Conservation (phyloP, 1,140 invertebrate species). For the Linepithema humile region DNA sequence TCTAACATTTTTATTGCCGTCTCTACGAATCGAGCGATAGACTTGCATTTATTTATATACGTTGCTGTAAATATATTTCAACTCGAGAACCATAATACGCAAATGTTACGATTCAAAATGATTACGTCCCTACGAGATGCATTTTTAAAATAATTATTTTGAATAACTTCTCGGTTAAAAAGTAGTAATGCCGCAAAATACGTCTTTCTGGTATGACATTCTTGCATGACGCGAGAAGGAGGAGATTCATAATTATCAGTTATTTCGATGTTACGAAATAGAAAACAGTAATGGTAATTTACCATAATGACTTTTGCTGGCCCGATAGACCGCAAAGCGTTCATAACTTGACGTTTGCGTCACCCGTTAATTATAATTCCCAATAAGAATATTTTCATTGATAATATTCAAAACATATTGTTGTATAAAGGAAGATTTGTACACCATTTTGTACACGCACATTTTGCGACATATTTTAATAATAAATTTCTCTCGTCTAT, state of each 20-base stretch:
- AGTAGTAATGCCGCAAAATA: background rate
- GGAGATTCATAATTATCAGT: constrained; percentile 15
- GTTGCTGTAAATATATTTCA: constrained; percentile 35
- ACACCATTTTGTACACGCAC: constrained; percentile 5
- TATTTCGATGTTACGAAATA: constrained; percentile 13
- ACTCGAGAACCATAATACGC: background rate
- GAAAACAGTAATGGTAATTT: constrained; percentile 22
- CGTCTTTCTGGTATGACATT: background rate
- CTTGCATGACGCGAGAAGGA: background rate
- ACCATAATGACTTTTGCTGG: background rate
- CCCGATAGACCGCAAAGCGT: background rate
- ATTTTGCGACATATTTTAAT: constrained; percentile 20
- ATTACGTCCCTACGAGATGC: background rate
- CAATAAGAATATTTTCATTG: constrained; percentile 2
- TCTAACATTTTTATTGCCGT: constrained; percentile 27
- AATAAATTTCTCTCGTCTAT: constrained; percentile 8
- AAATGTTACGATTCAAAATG: constrained; percentile 7
- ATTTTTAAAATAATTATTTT: constrained; percentile 16
- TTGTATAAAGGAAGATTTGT: background rate
- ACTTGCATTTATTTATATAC: constrained; percentile 52
- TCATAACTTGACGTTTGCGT: constrained; percentile 18
- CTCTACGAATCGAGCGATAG: constrained; percentile 8
- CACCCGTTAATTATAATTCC: constrained; percentile 3
- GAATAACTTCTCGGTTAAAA: background rate
- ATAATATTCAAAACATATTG: background rate